phyloP scores from a whole-genome alignment of 2,797 vertebrate genomes.

The Phyllotis vaccarum region DNA sequence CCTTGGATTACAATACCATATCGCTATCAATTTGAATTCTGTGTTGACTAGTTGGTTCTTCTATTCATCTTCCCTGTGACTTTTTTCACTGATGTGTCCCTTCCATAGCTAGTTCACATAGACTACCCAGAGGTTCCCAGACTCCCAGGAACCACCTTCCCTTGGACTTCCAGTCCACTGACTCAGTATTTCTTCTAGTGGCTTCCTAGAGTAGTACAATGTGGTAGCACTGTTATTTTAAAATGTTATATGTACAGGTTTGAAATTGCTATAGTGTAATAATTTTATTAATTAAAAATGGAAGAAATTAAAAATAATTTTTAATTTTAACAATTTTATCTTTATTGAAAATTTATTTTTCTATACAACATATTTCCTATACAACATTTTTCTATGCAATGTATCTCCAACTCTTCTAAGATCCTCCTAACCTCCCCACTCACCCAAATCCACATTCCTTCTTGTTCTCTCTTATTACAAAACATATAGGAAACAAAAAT shows the following conservation, averaged over 20 bases:
- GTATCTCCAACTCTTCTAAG: background rate
- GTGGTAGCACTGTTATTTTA: background rate
- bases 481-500: background rate
- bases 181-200: no score
- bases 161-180: background rate
- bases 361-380: background rate
- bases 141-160: background rate
- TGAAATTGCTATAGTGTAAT: background rate
- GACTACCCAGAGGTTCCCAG: background rate
- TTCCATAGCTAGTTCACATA: background rate
- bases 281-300: background rate
- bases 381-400: background rate
- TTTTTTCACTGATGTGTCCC: background rate
- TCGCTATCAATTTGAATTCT: background rate
- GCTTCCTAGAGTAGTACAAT: background rate
- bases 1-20: background rate
- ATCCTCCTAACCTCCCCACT: background rate
- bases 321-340: background rate
- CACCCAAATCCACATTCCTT: background rate
- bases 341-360: background rate
- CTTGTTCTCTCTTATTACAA: background rate
- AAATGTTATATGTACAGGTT: background rate
- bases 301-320: slow-evolving; percentile 5
- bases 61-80: background rate
- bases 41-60: background rate